Evolutionary conservation across 2,797 vertebrate genomes (phyloP).

Genomic region (Gymnothorax reevesii): DNA sequence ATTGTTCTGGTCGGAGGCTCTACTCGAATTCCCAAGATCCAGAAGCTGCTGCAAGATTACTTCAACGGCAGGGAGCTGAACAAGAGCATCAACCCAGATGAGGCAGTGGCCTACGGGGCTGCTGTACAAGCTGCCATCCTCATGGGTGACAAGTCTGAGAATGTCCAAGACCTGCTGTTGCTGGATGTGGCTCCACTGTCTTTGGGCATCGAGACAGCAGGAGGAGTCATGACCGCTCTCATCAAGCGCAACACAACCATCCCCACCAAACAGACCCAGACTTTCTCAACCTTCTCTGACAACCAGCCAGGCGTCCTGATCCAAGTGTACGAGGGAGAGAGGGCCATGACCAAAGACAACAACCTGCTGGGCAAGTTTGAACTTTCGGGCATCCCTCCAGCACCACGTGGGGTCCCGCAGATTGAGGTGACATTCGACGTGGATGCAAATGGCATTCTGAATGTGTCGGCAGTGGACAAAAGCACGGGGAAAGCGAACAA

Average conservation of each 20-base stretch:
- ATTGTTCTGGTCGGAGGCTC: slow-evolving; percentile 55
- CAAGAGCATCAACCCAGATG: slow-evolving; percentile 61
- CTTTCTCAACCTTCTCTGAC: slow-evolving; percentile 43
- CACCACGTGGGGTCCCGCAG: slow-evolving; percentile 54
- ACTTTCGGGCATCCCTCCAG: slow-evolving; percentile 48
- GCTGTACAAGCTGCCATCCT: slow-evolving; percentile 51
- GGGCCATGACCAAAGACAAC: slow-evolving; percentile 57
- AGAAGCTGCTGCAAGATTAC: slow-evolving; percentile 58
- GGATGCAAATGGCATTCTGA: slow-evolving; percentile 34
- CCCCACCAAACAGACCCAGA: slow-evolving; percentile 51
- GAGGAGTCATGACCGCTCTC: slow-evolving; percentile 55
- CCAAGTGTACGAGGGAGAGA: slow-evolving; percentile 47
- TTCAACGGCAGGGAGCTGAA: slow-evolving; percentile 57
- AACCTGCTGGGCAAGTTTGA: slow-evolving; percentile 57
- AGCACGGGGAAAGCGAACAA: slow-evolving; percentile 58
- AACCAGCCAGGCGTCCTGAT: slow-evolving; percentile 54
- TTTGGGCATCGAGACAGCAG: slow-evolving; percentile 50
- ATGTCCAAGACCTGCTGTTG: slow-evolving; percentile 49
- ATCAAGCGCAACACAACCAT: slow-evolving; percentile 57
- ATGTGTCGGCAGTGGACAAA: slow-evolving; percentile 57
- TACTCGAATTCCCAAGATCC: slow-evolving; percentile 57
- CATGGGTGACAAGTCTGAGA: slow-evolving; percentile 49
- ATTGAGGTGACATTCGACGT: slow-evolving; percentile 44
- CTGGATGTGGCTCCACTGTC: slow-evolving; percentile 55
- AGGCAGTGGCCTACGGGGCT: slow-evolving; percentile 60